Evolutionary conservation across 1,140 invertebrate species (phyloP).

Genomic region (Reticulitermes speratus): DNA sequence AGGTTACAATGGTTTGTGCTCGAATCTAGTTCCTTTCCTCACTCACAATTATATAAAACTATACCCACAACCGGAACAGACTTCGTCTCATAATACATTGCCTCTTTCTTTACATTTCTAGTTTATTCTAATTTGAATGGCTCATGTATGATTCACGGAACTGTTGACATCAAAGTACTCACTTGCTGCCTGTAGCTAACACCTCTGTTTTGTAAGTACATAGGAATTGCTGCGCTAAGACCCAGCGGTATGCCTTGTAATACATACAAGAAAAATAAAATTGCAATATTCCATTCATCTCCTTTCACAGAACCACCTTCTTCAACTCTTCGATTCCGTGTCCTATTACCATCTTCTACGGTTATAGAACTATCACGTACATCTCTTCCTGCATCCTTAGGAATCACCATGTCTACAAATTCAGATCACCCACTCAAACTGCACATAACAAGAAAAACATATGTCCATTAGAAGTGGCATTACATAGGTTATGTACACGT

Average conservation of each 20-base stretch:
- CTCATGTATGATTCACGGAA: background rate
- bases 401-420: conserved; percentile 13
- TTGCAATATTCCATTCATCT: conserved; percentile 74
- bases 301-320: conserved; percentile 59
- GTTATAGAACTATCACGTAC: background rate
- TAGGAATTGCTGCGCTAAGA: conserved; percentile 88
- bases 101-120: no score
- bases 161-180: conserved; percentile 31
- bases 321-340: background rate
- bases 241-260: conserved; percentile 97
- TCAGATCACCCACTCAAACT: background rate
- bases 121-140: no score
- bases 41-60: no score
- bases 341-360: background rate
- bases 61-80: no score
- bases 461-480: background rate
- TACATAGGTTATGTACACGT: background rate
- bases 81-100: no score
- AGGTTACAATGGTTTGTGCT: no score
- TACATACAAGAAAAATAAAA: conserved; percentile 89
- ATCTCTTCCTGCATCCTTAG: background rate
- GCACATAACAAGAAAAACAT: background rate
- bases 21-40: no score
- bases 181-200: conserved; percentile 85
- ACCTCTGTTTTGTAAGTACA: conserved; percentile 89